phyloP scores from a whole-genome alignment of 2,888 invertebrate genomes.

The Xanthorhoe designata region DNA sequence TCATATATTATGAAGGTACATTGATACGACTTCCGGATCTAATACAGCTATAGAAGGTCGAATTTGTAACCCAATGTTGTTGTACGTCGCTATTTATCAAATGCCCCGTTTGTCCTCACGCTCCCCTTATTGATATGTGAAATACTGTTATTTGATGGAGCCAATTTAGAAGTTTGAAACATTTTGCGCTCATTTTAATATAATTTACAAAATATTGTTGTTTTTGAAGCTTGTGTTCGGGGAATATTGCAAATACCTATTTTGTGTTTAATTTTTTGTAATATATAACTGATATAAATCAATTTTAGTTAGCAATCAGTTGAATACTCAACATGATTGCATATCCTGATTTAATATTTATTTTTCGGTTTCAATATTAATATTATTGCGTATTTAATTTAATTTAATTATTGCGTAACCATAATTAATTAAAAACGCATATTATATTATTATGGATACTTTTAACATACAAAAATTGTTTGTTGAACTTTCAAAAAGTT shows the following conservation, averaged over 20 bases:
- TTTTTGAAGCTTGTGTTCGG: slow-evolving; percentile 14
- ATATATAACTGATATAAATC: background rate
- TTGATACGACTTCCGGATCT: slow-evolving; percentile 58
- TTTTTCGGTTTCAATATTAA: background rate
- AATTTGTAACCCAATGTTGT: slow-evolving; percentile 70
- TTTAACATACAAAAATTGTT: too few relatives aligned
- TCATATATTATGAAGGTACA: slow-evolving; percentile 36
- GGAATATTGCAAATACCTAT: background rate
- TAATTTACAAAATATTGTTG: slow-evolving; percentile 28
- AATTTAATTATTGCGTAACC: too few relatives aligned
- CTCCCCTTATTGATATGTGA: slow-evolving; percentile 51
- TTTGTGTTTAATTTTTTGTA: background rate
- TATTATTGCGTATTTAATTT: background rate
- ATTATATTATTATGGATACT: background rate
- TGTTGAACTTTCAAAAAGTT: too few relatives aligned
- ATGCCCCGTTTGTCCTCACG: slow-evolving; percentile 54
- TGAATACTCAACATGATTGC: background rate
- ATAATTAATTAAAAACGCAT: background rate
- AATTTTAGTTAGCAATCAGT: background rate
- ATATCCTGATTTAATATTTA: background rate
- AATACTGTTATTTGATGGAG: slow-evolving; percentile 46
- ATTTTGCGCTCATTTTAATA: slow-evolving; percentile 26
- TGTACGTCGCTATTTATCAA: slow-evolving; percentile 68
- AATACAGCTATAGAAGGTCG: slow-evolving; percentile 65
- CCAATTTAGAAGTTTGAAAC: slow-evolving; percentile 39